A percentile compares a stretch with the other conserved stretches of the same genome.
Evolutionary conservation across 2,797 vertebrate genomes (phyloP).

Genomic region (Malacoctenus gilli): DNA sequence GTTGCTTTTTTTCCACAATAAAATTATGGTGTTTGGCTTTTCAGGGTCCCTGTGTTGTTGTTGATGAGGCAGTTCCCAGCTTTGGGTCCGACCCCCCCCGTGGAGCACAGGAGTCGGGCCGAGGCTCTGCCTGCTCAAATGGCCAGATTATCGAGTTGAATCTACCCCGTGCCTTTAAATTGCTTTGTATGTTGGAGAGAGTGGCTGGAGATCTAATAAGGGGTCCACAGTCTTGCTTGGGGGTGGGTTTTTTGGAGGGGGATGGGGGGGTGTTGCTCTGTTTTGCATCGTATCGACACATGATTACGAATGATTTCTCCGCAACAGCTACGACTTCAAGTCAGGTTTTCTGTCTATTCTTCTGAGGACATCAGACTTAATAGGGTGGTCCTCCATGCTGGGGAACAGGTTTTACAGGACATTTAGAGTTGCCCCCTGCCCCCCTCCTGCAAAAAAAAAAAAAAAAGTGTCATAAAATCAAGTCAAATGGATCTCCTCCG

Average conservation of each 20-base stretch:
- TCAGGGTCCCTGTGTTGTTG: conserved; percentile 33
- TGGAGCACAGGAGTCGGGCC: too few species aligned
- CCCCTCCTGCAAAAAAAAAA: conserved; percentile 67
- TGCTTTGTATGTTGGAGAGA: too few species aligned
- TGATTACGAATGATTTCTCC: conserved; percentile 1
- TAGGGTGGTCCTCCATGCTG: conserved; percentile 55
- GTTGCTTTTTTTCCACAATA: conserved; percentile 90
- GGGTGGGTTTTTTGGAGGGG: too few species aligned
- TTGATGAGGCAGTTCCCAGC: too few species aligned
- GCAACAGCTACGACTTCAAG: not conserved
- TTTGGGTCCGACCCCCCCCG: too few species aligned
- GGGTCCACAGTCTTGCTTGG: too few species aligned
- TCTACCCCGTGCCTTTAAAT: too few species aligned
- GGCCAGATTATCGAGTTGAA: too few species aligned
- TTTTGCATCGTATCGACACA: too few species aligned
- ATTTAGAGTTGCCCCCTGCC: conserved; percentile 57
- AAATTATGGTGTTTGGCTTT: conserved; percentile 86
- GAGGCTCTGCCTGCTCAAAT: too few species aligned
- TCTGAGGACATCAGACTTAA: conserved; percentile 43
- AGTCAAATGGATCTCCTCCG: conserved; percentile 64
- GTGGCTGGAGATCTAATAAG: too few species aligned
- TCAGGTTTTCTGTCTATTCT: conserved; percentile 26
- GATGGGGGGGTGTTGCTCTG: too few species aligned
- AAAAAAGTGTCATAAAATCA: conserved; percentile 77
- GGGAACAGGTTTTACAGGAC: conserved; percentile 58